Evolutionary conservation across 1,140 invertebrate genomes (phyloP).

Genomic region (Drosophila tristis): DNA sequence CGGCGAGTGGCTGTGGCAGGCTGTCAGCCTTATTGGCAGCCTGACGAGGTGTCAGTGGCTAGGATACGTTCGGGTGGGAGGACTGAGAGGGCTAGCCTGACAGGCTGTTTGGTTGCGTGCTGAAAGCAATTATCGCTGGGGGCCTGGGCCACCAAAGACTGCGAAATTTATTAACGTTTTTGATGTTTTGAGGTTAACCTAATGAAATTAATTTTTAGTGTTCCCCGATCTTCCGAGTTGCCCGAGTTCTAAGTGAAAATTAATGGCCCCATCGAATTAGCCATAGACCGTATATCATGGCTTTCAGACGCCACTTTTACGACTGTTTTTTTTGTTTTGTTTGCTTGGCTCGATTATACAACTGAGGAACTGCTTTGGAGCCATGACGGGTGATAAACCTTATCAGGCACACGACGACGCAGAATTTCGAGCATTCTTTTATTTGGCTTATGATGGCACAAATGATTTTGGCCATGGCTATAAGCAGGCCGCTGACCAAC

Average conservation of each 20-base stretch:
- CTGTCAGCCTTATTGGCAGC: conserved; percentile 28
- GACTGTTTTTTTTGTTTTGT: background rate
- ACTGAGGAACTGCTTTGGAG: background rate
- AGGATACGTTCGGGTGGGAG: too few species aligned
- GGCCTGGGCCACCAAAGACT: conserved; percentile 10
- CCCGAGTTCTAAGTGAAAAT: conserved; percentile 22
- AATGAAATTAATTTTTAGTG: conserved; percentile 38
- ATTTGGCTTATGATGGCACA: conserved; percentile 19
- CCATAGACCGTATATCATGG: conserved; percentile 8
- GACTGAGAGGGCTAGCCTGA: conserved; percentile 11
- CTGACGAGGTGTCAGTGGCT: conserved; percentile 19
- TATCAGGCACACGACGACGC: conserved; percentile 36
- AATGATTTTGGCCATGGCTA: conserved; percentile 30
- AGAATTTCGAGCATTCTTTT: conserved; percentile 3
- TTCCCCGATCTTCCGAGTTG: too few species aligned
- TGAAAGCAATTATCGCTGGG: conserved; percentile 40
- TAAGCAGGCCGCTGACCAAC: background rate
- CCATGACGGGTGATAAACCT: conserved; percentile 29
- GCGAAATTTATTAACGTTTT: conserved; percentile 43
- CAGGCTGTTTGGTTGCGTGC: conserved; percentile 47
- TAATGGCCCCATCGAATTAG: conserved; percentile 17
- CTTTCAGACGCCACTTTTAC: conserved; percentile 26
- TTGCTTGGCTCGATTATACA: background rate
- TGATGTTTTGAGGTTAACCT: conserved; percentile 41
- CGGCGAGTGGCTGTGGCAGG: too few species aligned